Percentiles rank a stretch among this genome's conserved stretches.
These are phyloP conservation scores for Charaxes varanes DNA, from an alignment of 1,140 invertebrate species.

Conservation along the genomic window DNA sequence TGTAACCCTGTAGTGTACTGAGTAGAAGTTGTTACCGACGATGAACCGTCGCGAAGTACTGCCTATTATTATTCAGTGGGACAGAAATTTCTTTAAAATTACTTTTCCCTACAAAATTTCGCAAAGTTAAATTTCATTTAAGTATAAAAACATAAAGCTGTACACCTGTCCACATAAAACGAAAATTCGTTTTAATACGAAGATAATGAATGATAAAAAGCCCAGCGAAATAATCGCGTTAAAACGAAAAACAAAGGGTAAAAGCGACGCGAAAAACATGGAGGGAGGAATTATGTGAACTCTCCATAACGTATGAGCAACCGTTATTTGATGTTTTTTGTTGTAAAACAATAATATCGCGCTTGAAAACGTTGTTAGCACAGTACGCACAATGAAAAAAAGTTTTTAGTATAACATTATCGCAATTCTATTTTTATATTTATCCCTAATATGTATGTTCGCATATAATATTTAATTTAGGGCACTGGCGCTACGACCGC, in stretches of 20 bases:
- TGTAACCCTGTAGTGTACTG: no score
- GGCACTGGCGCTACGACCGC: no score
- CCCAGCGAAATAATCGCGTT: neutral
- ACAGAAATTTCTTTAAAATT: no score
- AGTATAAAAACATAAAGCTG: neutral
- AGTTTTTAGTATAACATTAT: neutral
- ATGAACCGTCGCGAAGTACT: no score
- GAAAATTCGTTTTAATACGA: constrained; percentile 3
- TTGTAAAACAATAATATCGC: neutral
- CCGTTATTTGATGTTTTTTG: constrained; percentile 1
- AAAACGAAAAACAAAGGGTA: constrained; percentile 1
- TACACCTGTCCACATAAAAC: constrained; percentile 3
- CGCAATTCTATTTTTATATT: neutral
- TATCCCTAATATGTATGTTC: neutral
- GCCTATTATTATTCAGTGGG: no score
- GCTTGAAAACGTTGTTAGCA: neutral
- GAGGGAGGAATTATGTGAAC: constrained; percentile 3
- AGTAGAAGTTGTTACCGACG: no score
- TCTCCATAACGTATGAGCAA: constrained; percentile 4
- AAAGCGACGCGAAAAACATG: constrained; percentile 3
- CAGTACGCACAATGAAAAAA: neutral
- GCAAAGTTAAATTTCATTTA: neutral
- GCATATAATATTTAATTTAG: no score
- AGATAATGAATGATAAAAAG: constrained; percentile 5
- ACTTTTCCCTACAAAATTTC: no score